Evolutionary conservation across 2,888 invertebrate genomes (phyloP), one percentile per base, ranked within the genome.

Genomic region (Pycnomerus fuliginosus): DNA sequence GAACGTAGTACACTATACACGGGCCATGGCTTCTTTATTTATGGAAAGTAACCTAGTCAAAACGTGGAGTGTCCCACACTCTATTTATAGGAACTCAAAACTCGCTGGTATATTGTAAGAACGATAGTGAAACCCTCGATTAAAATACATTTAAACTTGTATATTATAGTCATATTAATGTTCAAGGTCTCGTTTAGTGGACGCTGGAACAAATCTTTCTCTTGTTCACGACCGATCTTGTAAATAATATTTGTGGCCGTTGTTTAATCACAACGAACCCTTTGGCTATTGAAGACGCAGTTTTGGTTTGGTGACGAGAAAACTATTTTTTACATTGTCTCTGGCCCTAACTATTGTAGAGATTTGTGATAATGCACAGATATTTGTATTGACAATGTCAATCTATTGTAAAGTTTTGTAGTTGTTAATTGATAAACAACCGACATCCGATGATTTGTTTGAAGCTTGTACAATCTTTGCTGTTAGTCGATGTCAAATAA

Each of bases 21-120:
- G n/a, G n/a, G n/a, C n/a, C n/a, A n/a, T 60, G 48, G 57, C 55
- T 60, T 61, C 46, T 55, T 56, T 60, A 55, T 58, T 60, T 61
- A 60, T 61, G 54, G 71, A 70, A 68, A 68, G 62, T 69, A 69
- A 68, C 69, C 70, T 73, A 72, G 72, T 72, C 71, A 71, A 70
- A 70, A 62, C 54, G 59, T 67, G 67, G 61, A 61, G 67, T 41
- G 28, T 62, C 53, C 47, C 41, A 51, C 55, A 64, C 66, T 68
- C 65, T 80, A 75, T 76, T 66, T 76, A 81, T 80, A 82, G 82
- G 82, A 83, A 82, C 82, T 82, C 81, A 81, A 82, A 82, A 82
- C 83, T 83, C 83, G 82, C 82, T 82, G 81, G 82, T 82, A 78
- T 80, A 79, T 79, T 80, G 78, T 79, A 82, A 81, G 79, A 80